Conservation (phyloP, 2,888 invertebrate species). For the Megamerina dolium region DNA sequence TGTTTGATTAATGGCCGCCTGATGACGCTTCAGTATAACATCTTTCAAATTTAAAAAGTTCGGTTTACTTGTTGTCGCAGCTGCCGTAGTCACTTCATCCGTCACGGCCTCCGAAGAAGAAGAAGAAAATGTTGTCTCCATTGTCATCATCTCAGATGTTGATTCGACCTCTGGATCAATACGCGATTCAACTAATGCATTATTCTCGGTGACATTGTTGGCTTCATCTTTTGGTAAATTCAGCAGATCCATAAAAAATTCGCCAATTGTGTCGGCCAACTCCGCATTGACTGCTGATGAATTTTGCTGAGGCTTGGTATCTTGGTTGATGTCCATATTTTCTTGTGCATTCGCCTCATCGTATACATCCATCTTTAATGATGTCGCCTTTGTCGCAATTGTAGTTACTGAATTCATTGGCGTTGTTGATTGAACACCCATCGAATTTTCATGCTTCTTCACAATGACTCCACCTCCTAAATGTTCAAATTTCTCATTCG, state of each 20-base stretch:
- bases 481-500: conserved; percentile 43
- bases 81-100: background rate
- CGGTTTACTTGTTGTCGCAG: conserved; percentile 25
- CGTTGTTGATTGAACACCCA: background rate
- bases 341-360: background rate
- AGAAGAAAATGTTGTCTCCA: background rate
- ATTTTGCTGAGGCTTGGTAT: background rate
- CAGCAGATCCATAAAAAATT: conserved; percentile 43
- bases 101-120: background rate
- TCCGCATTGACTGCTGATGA: conserved; percentile 26
- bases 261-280: conserved; percentile 43
- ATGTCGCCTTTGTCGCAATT: background rate
- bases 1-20: conserved; percentile 13
- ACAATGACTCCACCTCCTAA: conserved; percentile 48
- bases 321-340: conserved; percentile 1
- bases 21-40: conserved; percentile 40
- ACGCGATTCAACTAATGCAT: conserved; percentile 27
- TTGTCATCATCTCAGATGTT: background rate
- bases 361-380: background rate
- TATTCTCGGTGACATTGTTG: conserved; percentile 12
- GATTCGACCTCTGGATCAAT: conserved; percentile 20
- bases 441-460: conserved; percentile 40
- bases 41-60: conserved; percentile 49
- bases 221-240: conserved; percentile 39
- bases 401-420: background rate